A percentile compares a stretch with the other conserved stretches of the same genome.
Evolutionary conservation across 2,888 invertebrate genomes (phyloP).

Genomic region (Ligdia adustata): DNA sequence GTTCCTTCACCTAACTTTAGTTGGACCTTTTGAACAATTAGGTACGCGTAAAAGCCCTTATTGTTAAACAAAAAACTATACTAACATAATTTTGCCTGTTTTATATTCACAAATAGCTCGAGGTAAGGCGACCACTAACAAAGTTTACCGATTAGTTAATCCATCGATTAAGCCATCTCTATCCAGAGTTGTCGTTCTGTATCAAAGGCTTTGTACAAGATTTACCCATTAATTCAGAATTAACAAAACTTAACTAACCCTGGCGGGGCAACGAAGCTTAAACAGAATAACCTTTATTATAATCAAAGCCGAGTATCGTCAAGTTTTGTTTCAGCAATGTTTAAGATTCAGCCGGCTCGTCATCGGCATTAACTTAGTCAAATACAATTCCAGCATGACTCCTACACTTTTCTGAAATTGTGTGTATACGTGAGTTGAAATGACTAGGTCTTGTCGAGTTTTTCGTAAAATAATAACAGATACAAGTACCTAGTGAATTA

Average conservation of each 20-base stretch:
- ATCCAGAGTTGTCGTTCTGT: neutral
- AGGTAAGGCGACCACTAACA: neutral
- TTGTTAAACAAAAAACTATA: too few species aligned
- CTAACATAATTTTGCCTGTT: too few species aligned
- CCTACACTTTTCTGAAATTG: constrained; percentile 29
- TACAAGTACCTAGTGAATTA: too few species aligned
- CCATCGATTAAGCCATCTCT: neutral
- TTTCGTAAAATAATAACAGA: too few species aligned
- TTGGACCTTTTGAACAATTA: too few species aligned
- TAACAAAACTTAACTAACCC: constrained; percentile 17
- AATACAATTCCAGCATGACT: constrained; percentile 29
- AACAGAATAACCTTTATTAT: constrained; percentile 26
- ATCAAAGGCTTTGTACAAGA: constrained; percentile 4
- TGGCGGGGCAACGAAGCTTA: constrained; percentile 13
- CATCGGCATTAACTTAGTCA: constrained; percentile 37
- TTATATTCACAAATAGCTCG: too few species aligned
- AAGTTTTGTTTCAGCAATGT: constrained; percentile 11
- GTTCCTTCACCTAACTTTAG: too few species aligned
- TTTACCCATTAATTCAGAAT: constrained; percentile 15
- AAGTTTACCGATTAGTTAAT: neutral
- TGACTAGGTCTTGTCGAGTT: constrained; percentile 15
- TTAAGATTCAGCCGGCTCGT: constrained; percentile 16
- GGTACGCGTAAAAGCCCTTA: too few species aligned
- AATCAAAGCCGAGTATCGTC: constrained; percentile 30
- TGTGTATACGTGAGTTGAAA: constrained; percentile 32